These are phyloP conservation scores for Globodera ellingtonae DNA, from an alignment of 1,140 invertebrate genomes.

Conservation along the genomic window DNA sequence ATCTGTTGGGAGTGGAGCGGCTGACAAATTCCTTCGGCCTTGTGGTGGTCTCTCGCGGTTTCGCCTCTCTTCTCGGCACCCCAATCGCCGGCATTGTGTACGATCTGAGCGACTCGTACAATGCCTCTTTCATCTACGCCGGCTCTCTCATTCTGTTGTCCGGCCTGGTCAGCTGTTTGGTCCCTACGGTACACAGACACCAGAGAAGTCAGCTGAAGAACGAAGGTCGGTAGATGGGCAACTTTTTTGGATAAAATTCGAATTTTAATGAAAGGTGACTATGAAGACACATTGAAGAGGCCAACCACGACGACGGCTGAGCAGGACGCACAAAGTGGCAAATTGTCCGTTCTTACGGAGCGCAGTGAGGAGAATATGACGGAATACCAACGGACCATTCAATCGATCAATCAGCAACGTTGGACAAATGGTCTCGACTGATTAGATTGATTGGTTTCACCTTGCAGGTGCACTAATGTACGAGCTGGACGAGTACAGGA, in stretches of 20 bases:
- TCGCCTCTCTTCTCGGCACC: conserved; percentile 79
- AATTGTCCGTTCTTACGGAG: conserved; percentile 64
- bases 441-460: background rate
- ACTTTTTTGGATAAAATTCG: background rate
- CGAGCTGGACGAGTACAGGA: conserved; percentile 49
- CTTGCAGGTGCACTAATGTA: conserved; percentile 35
- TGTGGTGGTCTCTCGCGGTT: conserved; percentile 87
- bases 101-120: conserved; percentile 62
- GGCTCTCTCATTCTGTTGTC: conserved; percentile 57
- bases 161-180: conserved; percentile 56
- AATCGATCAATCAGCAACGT: conserved; percentile 57
- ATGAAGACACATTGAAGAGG: conserved; percentile 31
- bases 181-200: conserved; percentile 51
- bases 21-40: conserved; percentile 95
- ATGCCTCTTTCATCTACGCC: conserved; percentile 59
- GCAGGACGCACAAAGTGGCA: conserved; percentile 55
- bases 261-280: conserved; percentile 43
- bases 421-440: background rate
- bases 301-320: background rate
- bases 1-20: conserved; percentile 89
- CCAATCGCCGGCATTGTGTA: conserved; percentile 70
- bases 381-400: conserved; percentile 64
- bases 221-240: conserved; percentile 51
- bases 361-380: conserved; percentile 63
- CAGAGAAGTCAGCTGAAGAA: conserved; percentile 55